Percentiles rank a stretch among this genome's conserved stretches.
Evolutionary conservation across 2,113 vertebrate genomes (phyloP).

Genomic region (Prionailurus bengalensis): DNA sequence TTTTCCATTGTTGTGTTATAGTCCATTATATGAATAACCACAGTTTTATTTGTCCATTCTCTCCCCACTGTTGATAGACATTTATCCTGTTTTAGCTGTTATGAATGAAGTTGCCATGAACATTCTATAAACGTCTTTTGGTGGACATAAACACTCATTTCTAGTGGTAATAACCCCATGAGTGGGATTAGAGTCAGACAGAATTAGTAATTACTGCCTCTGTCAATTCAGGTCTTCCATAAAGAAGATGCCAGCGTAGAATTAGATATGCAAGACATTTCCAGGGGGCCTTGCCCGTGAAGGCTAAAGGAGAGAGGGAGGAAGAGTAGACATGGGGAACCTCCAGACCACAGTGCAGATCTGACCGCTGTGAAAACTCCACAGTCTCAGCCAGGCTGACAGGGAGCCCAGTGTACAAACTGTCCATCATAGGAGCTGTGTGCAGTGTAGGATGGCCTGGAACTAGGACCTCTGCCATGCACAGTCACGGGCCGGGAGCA

Average conservation of each 20-base stretch:
- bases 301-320: neutral
- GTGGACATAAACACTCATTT: neutral
- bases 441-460: neutral
- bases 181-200: neutral
- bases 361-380: neutral
- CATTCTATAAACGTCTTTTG: neutral
- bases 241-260: neutral
- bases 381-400: neutral
- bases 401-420: neutral
- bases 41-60: conserved; percentile 26
- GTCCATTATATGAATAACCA: neutral
- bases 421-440: neutral
- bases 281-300: too few species aligned
- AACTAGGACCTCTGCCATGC: neutral
- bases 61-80: neutral
- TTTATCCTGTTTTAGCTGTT: neutral
- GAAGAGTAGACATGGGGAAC: neutral
- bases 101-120: neutral
- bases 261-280: neutral
- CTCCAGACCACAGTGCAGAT: neutral
- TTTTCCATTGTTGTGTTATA: conserved; percentile 10
- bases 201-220: neutral
- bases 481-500: neutral
- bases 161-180: neutral
- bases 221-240: neutral